Base-by-base conservation (phyloP, 2,113 vertebrate genomes). In the Heterotis niloticus region DNA sequence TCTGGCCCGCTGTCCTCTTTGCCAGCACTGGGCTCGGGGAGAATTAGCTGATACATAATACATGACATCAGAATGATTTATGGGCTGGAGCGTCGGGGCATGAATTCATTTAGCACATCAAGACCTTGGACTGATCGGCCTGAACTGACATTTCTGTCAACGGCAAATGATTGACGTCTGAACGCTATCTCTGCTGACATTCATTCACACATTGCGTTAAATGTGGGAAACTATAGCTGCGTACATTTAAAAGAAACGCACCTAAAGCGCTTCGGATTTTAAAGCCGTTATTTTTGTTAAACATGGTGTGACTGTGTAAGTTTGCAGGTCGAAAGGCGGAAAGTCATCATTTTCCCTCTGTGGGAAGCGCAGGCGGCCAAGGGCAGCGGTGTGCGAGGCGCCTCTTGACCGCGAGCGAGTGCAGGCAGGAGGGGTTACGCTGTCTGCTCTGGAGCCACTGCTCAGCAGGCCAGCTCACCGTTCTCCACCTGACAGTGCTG, bases 1-100 rank as follows among this genome's bases (percentile, higher is more conserved):
- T 44, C 54, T 26, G 71, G 24, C 14, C 54, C 14, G 5, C 23
- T 54, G 52, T 16, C 5, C 54, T 28, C 52, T 4, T 14, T 5
- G 54, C n/a, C 71, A 23, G 12, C 34, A 44, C 54, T 4, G 7
- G 24, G 23, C 16, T 74, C 71, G 51, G 5, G 54, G 71, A 57
- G 71, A 74, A 74, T 74, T 57, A 57, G 24, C 71, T 74, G 71
- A n/a, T 74, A 59, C 52, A 74, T 74, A 74, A 74, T 57, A 51
- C 71, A 74, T 74, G 71, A 28, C 52, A 24, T 23, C 1, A 51
- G 52, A 51, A 74, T 74, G 71, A 74, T 74, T 56, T 57, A 74
- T 74, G 71, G 71, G 13, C 13, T 5, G 71, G 54, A 16, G 54
- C 54, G 2, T 23, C 23, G 20, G 59, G 59, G 59, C 59, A 62